A percentile compares a stretch with the other conserved stretches of the same genome.
Evolutionary conservation across 2,113 vertebrate species (phyloP).

Genomic region (Theropithecus gelada): DNA sequence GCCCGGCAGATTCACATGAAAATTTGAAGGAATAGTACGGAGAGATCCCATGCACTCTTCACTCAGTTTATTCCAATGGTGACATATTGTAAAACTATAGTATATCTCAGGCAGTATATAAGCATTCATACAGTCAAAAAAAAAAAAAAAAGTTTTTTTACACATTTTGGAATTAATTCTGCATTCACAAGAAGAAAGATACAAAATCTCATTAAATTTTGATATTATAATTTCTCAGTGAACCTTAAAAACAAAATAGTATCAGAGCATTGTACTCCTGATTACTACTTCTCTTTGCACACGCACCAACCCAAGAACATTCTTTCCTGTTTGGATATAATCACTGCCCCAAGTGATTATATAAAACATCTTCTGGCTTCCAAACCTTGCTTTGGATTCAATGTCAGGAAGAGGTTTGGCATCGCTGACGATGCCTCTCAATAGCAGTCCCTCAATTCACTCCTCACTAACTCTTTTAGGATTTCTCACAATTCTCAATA

Average conservation of each 20-base stretch:
- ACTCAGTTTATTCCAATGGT: background rate
- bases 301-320: fast-evolving
- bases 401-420: background rate
- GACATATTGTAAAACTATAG: background rate
- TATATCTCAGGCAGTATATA: too few relatives aligned
- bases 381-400: background rate
- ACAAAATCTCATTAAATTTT: background rate
- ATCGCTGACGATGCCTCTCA: background rate
- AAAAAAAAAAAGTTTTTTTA: background rate
- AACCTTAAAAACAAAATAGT: background rate
- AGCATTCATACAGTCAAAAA: background rate
- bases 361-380: background rate
- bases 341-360: background rate
- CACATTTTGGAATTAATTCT: background rate
- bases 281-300: background rate
- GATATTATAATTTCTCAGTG: background rate
- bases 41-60: too few relatives aligned
- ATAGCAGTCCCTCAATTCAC: background rate
- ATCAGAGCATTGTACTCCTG: background rate
- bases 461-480: background rate
- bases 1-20: too few relatives aligned
- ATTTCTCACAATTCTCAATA: background rate
- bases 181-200: background rate
- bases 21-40: background rate
- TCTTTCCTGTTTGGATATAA: background rate